Base-by-base conservation (phyloP, 2,888 invertebrate genomes). In the Sphaerophoria rueppellii region DNA sequence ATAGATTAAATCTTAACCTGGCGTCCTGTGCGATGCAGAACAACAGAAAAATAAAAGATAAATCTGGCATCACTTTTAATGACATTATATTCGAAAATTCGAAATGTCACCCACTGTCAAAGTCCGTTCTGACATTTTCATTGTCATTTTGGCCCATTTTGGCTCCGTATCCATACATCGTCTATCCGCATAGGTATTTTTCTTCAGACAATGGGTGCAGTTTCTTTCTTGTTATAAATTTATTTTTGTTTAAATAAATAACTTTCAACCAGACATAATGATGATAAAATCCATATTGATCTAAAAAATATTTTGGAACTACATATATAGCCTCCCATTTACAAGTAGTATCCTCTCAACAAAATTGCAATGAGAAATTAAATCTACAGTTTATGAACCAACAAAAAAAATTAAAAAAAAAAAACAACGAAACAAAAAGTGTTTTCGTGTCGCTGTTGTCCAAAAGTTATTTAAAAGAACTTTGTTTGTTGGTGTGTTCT, bases 151-250 rank as follows among this genome's bases (percentile, higher is more conserved):
- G 6, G 6, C 24, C 24, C 24, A 24, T 80, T 79, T 48, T 32
- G 12, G n/a, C n/a, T 34, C 32, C 12, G 74, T 4, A 37, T 69
- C 69, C 48, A 50, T 9, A 43, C 11, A 11, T 11, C 43, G 12
- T 43, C 43, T 9, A 55, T 81, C 48, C 71, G 82, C 46, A 80
- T 75, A 83, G 75, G 75, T 82, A 78, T 77, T 82, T 80, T 65
- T 50, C 48, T 46, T 63, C 16, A 76, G 85, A 81, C 85, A 85
- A 85, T 85, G 85, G 85, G 85, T 77, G 85, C 85, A 76, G 81
- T 85, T 77, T 77, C 65, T 24, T 24, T 24, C 76, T 72, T 76
- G 73, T 85, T 73, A 73, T 81, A 81, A 83, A 80, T 83, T 71
- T 55, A 61, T 74, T 54, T 83, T 52, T 43, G 58, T 76, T 80